A percentile compares a stretch with the other conserved stretches of the same genome.
These are phyloP conservation scores for Petrocephalus zakoni DNA, from an alignment of 2,113 vertebrate genomes.

Conservation along the genomic window DNA sequence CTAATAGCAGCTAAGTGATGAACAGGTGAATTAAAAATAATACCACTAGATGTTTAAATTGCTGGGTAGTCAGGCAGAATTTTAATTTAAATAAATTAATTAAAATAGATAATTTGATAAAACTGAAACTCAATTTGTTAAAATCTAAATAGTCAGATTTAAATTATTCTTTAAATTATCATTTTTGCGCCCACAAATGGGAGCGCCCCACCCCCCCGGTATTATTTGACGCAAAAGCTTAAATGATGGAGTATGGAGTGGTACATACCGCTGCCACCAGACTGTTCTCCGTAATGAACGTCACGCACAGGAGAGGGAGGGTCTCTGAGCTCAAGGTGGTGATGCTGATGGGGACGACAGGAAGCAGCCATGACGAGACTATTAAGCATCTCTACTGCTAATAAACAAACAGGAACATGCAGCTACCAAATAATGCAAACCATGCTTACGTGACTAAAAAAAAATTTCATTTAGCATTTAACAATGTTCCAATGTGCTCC, in stretches of 20 bases:
- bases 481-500: not conserved
- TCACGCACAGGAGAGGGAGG: constrained; percentile 85
- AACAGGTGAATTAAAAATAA: not conserved
- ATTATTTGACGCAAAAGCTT: not conserved
- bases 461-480: not conserved
- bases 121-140: too few species aligned
- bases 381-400: not conserved
- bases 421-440: not conserved
- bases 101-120: not conserved
- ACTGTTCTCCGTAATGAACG: constrained; percentile 94
- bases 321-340: constrained; percentile 73
- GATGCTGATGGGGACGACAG: constrained; percentile 49
- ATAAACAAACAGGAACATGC: not conserved
- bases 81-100: not conserved
- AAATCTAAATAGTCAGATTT: not conserved
- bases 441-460: not conserved
- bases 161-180: not conserved
- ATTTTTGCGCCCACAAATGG: not conserved
- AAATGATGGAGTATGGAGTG: not conserved
- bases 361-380: not conserved
- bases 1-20: not conserved
- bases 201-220: not conserved
- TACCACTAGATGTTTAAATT: not conserved
- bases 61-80: not conserved
- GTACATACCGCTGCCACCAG: constrained; percentile 87